Conservation (phyloP, 2,797 vertebrate genomes). For the Anguilla marmorata region DNA sequence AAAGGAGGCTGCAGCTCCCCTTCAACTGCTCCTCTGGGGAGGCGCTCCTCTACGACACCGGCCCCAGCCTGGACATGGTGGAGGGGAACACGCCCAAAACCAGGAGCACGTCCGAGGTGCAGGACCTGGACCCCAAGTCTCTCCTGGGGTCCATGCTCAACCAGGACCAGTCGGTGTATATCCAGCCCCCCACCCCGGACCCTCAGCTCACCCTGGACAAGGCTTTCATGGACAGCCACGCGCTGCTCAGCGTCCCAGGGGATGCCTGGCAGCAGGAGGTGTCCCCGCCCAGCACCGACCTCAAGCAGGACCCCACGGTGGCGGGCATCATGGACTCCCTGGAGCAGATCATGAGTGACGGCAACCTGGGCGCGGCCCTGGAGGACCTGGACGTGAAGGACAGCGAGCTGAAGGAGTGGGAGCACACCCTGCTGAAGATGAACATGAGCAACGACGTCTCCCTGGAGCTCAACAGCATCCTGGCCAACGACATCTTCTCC, state of each 20-base stretch:
- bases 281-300: not conserved
- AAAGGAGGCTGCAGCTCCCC: slow-evolving; percentile 67
- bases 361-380: slow-evolving; percentile 52
- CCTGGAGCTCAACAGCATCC: slow-evolving; percentile 56
- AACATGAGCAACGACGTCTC: slow-evolving; percentile 35
- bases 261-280: slow-evolving; percentile 55
- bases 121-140: slow-evolving; percentile 47
- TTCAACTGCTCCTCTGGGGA: slow-evolving; percentile 72
- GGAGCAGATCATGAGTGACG: slow-evolving; percentile 64
- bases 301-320: slow-evolving; percentile 58
- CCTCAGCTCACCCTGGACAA: slow-evolving; percentile 56
- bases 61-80: slow-evolving; percentile 38
- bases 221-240: slow-evolving; percentile 66
- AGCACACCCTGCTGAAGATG: slow-evolving; percentile 68
- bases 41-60: slow-evolving; percentile 66
- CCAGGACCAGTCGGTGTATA: slow-evolving; percentile 67
- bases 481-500: slow-evolving; percentile 59
- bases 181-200: slow-evolving; percentile 46
- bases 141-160: slow-evolving; percentile 67
- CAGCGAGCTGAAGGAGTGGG: slow-evolving; percentile 69
- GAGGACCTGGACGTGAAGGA: slow-evolving; percentile 52
- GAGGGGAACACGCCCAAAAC: slow-evolving; percentile 57
- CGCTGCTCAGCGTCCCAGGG: slow-evolving; percentile 63
- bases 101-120: slow-evolving; percentile 45
- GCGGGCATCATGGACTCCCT: slow-evolving; percentile 69